Evolutionary conservation across 2,888 invertebrate species (phyloP), one percentile per base, ranked within the genome.

Genomic region (Caenorhabditis drosophilae): DNA sequence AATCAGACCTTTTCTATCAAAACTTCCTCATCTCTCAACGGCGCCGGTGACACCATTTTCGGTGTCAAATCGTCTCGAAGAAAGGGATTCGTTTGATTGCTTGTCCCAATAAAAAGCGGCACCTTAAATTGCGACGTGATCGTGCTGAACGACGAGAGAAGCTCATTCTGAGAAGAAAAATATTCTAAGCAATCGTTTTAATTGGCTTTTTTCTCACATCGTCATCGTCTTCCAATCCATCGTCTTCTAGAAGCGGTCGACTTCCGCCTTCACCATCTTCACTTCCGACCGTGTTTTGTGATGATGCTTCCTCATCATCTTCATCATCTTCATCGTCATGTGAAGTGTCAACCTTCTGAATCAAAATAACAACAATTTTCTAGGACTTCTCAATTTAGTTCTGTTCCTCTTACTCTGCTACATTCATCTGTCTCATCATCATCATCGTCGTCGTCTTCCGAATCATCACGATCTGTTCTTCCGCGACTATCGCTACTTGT

Each of bases 211-310:
- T 4, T 12, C 20, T 41, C 20, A 61, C 70, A 47, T 71, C 73
- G 22, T 76, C 70, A 22, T 75, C 73, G 40, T 72, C 73, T 26
- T 76, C 76, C 27, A 74, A 41, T 42, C 68, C 73, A 42, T 76
- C 76, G 35, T 76, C 76, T 45, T 76, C 76, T 12, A 76, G 27
- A 16, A 76, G 48, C 2, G 76, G 76, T 15, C 69, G 58, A 57
- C 50, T 69, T n/a, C 76, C 67, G 9, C 70, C 67, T 26, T 67
- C 73, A 1, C 67, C 76, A 38, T 72, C 74, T 36, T 66, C 68
- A 47, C 67, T 66, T 38, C 56, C 66, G 18, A 62, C 70, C 31
- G 66, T 66, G 40, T 70, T 64, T 35, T 70, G 72, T 3, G 75
- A 72, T 11, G 57, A 55, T 35, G 46, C 58, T 22, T 50, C 63